Conservation (phyloP, 1,140 invertebrate species). For the Drosophila tristis region DNA sequence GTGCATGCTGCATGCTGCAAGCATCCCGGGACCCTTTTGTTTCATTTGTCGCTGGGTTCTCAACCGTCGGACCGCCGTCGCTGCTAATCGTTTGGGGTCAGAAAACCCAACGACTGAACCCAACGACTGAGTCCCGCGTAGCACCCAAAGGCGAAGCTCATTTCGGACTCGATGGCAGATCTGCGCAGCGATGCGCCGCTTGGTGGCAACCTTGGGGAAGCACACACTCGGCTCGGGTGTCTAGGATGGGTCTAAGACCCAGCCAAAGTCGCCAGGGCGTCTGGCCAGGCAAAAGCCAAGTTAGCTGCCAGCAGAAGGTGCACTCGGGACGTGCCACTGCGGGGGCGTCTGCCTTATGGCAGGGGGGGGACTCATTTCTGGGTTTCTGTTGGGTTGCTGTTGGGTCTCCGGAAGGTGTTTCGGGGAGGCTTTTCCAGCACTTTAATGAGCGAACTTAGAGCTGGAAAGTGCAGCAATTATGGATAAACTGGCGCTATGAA, state of each 20-base stretch:
- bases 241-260: constrained; percentile 12
- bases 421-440: too few relatives aligned
- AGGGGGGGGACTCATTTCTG: background rate
- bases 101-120: constrained; percentile 63
- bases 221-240: background rate
- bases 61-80: constrained; percentile 55
- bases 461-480: too few relatives aligned
- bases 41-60: constrained; percentile 73
- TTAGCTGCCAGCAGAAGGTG: too few relatives aligned
- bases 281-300: constrained; percentile 23
- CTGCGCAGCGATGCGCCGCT: too few relatives aligned
- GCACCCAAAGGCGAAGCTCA: constrained; percentile 11
- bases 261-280: constrained; percentile 60
- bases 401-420: background rate
- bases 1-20: background rate
- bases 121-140: constrained; percentile 1
- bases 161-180: background rate
- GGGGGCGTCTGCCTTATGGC: constrained; percentile 34
- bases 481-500: too few relatives aligned
- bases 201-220: too few relatives aligned
- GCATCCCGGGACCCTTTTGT: constrained; percentile 63
- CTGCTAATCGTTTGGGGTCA: constrained; percentile 77
- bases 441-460: too few relatives aligned
- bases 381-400: background rate
- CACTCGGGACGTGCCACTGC: background rate